Evolutionary conservation across 2,797 vertebrate genomes (phyloP), one percentile per base, ranked within the genome.

Genomic region (Schizopygopsis pylzovi): DNA sequence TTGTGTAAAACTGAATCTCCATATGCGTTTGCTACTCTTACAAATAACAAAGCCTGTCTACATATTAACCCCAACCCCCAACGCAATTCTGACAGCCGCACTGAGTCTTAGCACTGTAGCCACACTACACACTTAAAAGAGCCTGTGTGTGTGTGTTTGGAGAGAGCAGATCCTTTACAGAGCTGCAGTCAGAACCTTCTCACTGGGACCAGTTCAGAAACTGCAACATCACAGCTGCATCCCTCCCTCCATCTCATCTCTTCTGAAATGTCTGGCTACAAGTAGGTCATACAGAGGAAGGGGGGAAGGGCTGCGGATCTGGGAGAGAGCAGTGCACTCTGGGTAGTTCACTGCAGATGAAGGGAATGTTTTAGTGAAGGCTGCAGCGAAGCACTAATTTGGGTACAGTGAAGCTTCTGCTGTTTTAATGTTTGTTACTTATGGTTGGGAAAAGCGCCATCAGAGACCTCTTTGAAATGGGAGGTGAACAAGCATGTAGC

Each of bases 271-370:
- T 94, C 94, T 95, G 92, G 92, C 91, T 93, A 94, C 94, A 95
- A 96, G 92, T 96, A 96, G 95, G 95, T 96, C 95, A 96, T 92
- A 92, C 91, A 91, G 81, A 83, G 73, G 82, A 80, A 86, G 92
- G 90, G 63, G 91, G 92, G 86, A 90, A 91, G 90, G 90, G 87
- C 5, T 83, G 82, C 89, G 88, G 89, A 89, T 90, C 89, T 92
- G 90, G 93, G 92, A 90, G 93, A 91, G 93, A 94, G 93, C 91
- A 89, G 92, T 91, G 92, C 92, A 93, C 93, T 92, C 92, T 90
- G 94, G 93, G 92, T 92, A 94, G 93, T 93, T 94, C 91, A 93
- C 93, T 95, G 93, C 94, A 93, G 91, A 95, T 93, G 93, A 93
- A 94, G 91, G 89, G 33, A 87, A 80, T 76, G 87, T 92, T 85